A percentile compares a stretch with the other conserved stretches of the same genome.
Evolutionary conservation across 2,888 invertebrate species (phyloP).

Genomic region (Saturnia pavonia): DNA sequence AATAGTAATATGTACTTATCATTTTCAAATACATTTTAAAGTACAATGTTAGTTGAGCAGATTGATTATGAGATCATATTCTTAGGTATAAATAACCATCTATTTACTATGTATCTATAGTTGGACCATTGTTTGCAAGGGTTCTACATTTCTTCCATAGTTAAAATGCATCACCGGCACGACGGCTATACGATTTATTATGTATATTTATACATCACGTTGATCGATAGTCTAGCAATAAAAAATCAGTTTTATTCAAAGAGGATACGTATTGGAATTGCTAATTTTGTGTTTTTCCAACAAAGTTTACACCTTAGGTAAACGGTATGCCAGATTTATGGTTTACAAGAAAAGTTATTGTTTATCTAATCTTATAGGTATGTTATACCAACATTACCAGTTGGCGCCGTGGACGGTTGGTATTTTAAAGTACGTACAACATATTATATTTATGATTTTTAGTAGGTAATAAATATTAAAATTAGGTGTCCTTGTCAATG

Average conservation of each 20-base stretch:
- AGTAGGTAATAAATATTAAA: background rate
- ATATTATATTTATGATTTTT: background rate
- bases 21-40: background rate
- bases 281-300: conserved; percentile 33
- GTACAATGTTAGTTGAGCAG: background rate
- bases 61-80: background rate
- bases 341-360: background rate
- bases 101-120: background rate
- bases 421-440: background rate
- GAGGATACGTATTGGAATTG: conserved; percentile 61
- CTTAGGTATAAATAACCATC: background rate
- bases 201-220: conserved; percentile 31
- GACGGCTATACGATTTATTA: conserved; percentile 21
- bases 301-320: conserved; percentile 13
- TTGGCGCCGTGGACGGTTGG: background rate
- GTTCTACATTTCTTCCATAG: conserved; percentile 4
- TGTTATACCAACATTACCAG: background rate
- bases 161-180: conserved; percentile 25
- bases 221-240: conserved; percentile 49
- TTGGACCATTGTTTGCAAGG: background rate
- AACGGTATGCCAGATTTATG: background rate
- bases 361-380: conserved; percentile 2
- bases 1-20: background rate
- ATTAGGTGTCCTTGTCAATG: background rate
- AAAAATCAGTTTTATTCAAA: conserved; percentile 55